Conservation (phyloP, 2,797 vertebrate species). For the Setipinna tenuifilis region DNA sequence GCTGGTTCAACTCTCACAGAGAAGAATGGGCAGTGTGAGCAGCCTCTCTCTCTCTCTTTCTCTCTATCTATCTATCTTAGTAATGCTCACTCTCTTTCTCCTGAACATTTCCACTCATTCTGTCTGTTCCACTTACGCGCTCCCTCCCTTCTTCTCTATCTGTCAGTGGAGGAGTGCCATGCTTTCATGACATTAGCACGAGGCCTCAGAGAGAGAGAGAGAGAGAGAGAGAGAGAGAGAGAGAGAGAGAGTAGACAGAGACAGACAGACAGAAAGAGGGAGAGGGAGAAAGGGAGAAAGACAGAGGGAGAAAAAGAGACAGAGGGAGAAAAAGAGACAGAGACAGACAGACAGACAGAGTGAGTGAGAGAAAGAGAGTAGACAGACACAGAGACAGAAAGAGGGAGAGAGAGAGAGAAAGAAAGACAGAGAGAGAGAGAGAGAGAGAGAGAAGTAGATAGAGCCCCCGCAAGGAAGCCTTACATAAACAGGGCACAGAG, state of each 20-base stretch:
- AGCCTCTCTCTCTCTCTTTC: neutral
- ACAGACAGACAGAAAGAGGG: neutral
- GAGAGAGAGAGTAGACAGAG: too few relatives aligned
- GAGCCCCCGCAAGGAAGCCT: conserved; percentile 50
- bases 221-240: too few relatives aligned
- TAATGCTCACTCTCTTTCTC: neutral
- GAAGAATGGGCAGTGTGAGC: neutral
- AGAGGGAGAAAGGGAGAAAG: neutral
- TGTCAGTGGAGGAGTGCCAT: conserved; percentile 21
- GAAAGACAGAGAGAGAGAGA: neutral
- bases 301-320: neutral
- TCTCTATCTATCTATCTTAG: neutral
- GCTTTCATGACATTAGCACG: conserved; percentile 32
- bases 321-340: neutral
- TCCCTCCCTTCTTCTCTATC: conserved; percentile 14
- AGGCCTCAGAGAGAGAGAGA: too few relatives aligned
- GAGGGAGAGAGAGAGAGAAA: conserved; percentile 33
- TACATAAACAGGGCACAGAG: conserved; percentile 59
- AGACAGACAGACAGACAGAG: neutral
- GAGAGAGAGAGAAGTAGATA: conserved; percentile 17
- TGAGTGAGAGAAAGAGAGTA: neutral
- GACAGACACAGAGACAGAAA: neutral
- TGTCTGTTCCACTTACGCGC: conserved; percentile 5
- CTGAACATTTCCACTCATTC: neutral
- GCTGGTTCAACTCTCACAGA: neutral